Evolutionary conservation across 1,140 invertebrate genomes (phyloP), one percentile per base, ranked within the genome.

Genomic region (Globodera rostochiensis): DNA sequence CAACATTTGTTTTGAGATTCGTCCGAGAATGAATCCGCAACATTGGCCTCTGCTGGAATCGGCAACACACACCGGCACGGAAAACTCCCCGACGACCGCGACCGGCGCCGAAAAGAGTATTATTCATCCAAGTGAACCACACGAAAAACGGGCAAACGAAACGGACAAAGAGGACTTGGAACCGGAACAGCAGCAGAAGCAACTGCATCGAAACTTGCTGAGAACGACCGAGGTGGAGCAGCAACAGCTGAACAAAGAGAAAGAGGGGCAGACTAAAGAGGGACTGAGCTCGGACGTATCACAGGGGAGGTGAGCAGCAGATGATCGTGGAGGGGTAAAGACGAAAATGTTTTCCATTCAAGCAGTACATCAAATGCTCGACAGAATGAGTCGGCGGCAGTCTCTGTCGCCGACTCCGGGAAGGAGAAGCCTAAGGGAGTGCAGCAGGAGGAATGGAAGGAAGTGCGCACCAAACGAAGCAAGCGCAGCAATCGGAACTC

Each of bases 381-480:
- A 36, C 36, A 36, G 36, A 36, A 36, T 36, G 36, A 36, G 36
- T 36, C 36, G 36, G 36, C 36, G 36, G 1, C 36, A 3, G 36
- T 36, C 36, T 36, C 36, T 36, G 36, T 36, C 36, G 2, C 36
- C 36, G 36, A 36, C 36, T 36, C 36, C 36, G 36, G 36, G 36
- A 36, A 53, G 53, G 15, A 53, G 53, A 53, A 53, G 53, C 9
- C 9, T 15, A 71, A 73, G 45, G 67, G 64, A 19, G 84, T 46
- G 11, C 77, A 74, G 11, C 36, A 83, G 4, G 60, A 79, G n/a
- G 60, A 67, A 45, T 67, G 66, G 74, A 81, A 82, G 50, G 84
- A 88, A 67, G 84, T 87, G 45, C 87, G 85, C 69, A 80, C 84
- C 11, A 87, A 87, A 57, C 84, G 78, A 77, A 88, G 80, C 71